These are phyloP conservation scores for Steinernema carpocapsae DNA, from an alignment of 2,888 invertebrate genomes.

Conservation along the genomic window DNA sequence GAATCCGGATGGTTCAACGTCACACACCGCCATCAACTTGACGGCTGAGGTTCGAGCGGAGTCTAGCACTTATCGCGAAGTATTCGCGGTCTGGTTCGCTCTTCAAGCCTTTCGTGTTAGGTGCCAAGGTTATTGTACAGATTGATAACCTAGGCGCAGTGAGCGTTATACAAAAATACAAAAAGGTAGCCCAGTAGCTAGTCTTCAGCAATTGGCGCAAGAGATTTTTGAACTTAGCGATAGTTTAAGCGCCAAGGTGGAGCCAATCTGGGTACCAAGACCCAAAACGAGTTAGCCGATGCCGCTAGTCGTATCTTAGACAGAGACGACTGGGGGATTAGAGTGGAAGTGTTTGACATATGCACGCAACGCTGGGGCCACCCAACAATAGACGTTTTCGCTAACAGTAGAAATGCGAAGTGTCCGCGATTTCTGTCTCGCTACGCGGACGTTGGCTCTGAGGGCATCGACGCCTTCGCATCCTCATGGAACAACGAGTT, in stretches of 20 bases:
- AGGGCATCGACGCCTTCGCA: too few species aligned
- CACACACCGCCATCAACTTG: not conserved
- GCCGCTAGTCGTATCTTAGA: too few species aligned
- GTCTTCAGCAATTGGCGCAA: not conserved
- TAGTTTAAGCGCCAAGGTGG: not conserved
- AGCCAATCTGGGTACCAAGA: not conserved
- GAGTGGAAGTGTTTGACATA: not conserved
- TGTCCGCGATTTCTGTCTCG: not conserved
- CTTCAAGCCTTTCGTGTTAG: not conserved
- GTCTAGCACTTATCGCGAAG: not conserved
- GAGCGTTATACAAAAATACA: too few species aligned
- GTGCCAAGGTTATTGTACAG: not conserved
- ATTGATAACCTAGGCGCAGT: not conserved
- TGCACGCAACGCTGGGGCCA: not conserved
- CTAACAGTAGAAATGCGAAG: not conserved
- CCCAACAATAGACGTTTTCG: constrained; percentile 4
- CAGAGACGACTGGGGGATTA: too few species aligned
- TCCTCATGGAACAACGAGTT: too few species aligned
- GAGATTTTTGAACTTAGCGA: not conserved
- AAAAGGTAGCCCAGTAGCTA: not conserved
- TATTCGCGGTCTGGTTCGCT: not conserved
- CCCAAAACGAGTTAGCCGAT: not conserved
- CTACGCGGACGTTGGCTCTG: constrained; percentile 1
- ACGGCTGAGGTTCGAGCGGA: too few species aligned
- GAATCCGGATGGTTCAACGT: too few species aligned